Evolutionary conservation across 2,113 vertebrate species (phyloP).

Genomic region (Dromiciops gliroides): DNA sequence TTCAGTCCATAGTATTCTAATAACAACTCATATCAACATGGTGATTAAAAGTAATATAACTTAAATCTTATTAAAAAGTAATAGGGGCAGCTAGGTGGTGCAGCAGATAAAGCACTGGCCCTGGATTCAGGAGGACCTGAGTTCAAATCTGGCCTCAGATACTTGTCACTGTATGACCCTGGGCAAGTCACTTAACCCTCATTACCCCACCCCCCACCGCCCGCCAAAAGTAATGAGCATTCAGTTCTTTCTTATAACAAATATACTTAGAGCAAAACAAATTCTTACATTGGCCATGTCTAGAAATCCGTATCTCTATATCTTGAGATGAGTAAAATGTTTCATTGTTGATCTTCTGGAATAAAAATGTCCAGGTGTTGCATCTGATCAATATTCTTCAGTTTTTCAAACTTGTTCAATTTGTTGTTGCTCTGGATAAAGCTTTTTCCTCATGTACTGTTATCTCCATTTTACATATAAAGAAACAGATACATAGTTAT

Average conservation of each 20-base stretch:
- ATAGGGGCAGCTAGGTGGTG: too few relatives aligned
- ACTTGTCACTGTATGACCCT: too few relatives aligned
- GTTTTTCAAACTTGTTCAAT: background rate
- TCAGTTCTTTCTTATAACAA: background rate
- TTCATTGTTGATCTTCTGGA: background rate
- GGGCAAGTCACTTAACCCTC: too few relatives aligned
- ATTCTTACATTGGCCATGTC: background rate
- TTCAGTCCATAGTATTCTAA: background rate
- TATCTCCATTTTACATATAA: background rate
- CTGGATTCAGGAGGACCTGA: too few relatives aligned
- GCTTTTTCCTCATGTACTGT: background rate
- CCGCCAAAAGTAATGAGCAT: background rate
- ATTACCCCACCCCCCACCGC: too few relatives aligned
- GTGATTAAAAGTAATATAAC: background rate
- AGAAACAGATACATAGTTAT: background rate
- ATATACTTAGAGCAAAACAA: background rate
- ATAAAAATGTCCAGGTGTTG: background rate
- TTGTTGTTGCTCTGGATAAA: background rate
- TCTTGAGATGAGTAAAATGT: background rate
- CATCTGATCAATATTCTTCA: background rate
- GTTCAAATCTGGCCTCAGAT: too few relatives aligned
- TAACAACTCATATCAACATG: background rate
- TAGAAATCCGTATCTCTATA: background rate
- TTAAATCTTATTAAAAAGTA: background rate
- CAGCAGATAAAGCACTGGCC: too few relatives aligned